Evolutionary conservation across 64 coral and sea anemone species (phyloP), one percentile per base, ranked within the genome.

Genomic region (Pocillopora damicornis): DNA sequence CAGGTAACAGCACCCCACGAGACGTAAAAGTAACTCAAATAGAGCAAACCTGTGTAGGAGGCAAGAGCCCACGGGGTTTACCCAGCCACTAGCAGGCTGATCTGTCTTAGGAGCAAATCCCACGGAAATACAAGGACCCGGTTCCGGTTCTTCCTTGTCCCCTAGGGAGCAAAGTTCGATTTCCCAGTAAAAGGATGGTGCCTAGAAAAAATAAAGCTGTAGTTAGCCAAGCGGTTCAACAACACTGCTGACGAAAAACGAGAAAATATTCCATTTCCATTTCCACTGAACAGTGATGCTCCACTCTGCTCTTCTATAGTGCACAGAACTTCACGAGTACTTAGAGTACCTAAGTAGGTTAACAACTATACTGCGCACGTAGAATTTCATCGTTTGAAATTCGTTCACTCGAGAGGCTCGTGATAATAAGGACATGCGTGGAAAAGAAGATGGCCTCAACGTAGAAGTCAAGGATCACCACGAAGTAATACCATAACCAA

Each of bases 141-240:
- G 75, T 2, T 76, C 77, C 13, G 76, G 74, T 36, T 86, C 79
- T 51, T 73, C 94, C 20, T 73, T 16, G 18, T 79, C 77, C 1
- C 91, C 94, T 34, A 91, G 78, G 11, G 94, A 97, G 37, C 81
- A 61, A 12, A 97, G 26, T 83, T 97, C 94, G 75, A 88, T 86
- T 56, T 97, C 94, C 94, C 94, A 97, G 77, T 97, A 97, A 88
- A 87, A 97, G 0, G 94, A 97, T 15, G 94, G 94, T 58, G 94
- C 94, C 94, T 97, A 73, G 11, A 58, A 74, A 63, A 78, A 73
- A 30, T 30, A 83, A 86, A 72, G 26, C 37, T 61, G 22, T 34
- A 30, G 35, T 20, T 35, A 80, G 13, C 16, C 61, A 11, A 23
- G 42, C 42, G 42, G 42, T 51, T 51, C 42, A 51, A 51, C 42